Evolutionary conservation across 2,888 invertebrate species (phyloP).

Genomic region (Ryuthela nishihirai): DNA sequence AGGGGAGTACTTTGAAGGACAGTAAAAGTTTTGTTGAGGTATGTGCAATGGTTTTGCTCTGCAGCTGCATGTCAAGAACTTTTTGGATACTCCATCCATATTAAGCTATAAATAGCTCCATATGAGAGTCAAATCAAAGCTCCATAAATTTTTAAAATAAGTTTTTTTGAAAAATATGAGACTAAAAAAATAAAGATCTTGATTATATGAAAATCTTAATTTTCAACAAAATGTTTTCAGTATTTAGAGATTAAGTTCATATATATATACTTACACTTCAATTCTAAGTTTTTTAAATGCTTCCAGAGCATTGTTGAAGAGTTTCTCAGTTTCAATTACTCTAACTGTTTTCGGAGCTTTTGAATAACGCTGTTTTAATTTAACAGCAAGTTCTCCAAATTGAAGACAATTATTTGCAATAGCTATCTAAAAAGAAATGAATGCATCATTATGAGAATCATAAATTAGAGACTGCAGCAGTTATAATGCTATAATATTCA

Average conservation of each 20-base stretch:
- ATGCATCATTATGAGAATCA: background rate
- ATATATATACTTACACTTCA: conserved; percentile 36
- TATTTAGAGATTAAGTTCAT: background rate
- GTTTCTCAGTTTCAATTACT: conserved; percentile 58
- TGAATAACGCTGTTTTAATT: conserved; percentile 78
- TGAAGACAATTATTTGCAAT: conserved; percentile 62
- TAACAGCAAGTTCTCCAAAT: conserved; percentile 80
- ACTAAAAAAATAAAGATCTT: background rate
- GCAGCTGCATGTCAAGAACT: too few species aligned
- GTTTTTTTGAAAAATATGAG: background rate
- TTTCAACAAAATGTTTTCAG: background rate
- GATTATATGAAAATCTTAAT: background rate
- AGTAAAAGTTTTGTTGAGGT: too few species aligned
- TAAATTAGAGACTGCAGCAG: too few species aligned
- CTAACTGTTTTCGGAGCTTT: conserved; percentile 57
- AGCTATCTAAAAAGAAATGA: conserved; percentile 37
- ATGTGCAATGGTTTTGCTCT: too few species aligned
- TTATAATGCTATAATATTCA: too few species aligned
- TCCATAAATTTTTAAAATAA: too few species aligned
- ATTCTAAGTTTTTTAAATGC: conserved; percentile 59
- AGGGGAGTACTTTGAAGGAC: too few species aligned
- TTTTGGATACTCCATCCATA: too few species aligned
- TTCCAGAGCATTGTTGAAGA: conserved; percentile 64
- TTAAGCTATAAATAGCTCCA: too few species aligned
- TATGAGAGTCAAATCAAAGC: too few species aligned